A percentile compares a stretch with the other conserved stretches of the same genome.
phyloP scores from a whole-genome alignment of 2,797 vertebrate genomes.

The Phrynocephalus forsythii region DNA sequence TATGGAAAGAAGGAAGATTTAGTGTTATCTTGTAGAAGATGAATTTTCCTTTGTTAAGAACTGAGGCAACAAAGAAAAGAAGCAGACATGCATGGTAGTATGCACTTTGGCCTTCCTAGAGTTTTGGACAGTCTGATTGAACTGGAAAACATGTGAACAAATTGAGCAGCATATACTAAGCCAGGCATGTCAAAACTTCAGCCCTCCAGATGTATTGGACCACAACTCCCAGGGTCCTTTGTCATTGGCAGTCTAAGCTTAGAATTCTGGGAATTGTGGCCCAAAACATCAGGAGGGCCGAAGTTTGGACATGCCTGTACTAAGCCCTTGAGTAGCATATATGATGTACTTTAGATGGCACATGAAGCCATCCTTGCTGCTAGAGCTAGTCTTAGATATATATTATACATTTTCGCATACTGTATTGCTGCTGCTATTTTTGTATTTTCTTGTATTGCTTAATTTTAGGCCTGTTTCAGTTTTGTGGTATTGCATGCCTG shows the following conservation, averaged over 20 bases:
- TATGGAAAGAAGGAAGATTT: conserved; percentile 7
- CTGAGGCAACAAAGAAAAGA: neutral
- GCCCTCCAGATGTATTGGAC: no score
- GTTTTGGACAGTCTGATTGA: neutral
- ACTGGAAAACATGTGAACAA: neutral
- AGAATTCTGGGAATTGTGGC: no score
- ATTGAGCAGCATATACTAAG: neutral
- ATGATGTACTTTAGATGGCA: neutral
- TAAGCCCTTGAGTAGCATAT: neutral
- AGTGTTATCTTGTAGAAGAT: neutral
- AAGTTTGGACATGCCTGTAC: no score
- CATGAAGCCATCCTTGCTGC: neutral
- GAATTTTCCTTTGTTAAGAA: conserved; percentile 1
- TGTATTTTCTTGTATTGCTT: neutral
- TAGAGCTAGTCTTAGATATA: neutral
- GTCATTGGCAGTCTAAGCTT: no score
- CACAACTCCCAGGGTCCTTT: no score
- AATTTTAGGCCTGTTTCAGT: neutral
- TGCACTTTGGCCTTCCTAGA: neutral
- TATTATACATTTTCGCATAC: neutral
- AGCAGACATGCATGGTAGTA: neutral
- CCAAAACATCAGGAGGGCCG: no score
- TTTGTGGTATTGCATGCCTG: neutral
- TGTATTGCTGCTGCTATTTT: neutral
- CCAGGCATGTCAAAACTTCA: no score